phyloP scores from a whole-genome alignment of 2,113 vertebrate species.

The Peucedramus taeniatus region DNA sequence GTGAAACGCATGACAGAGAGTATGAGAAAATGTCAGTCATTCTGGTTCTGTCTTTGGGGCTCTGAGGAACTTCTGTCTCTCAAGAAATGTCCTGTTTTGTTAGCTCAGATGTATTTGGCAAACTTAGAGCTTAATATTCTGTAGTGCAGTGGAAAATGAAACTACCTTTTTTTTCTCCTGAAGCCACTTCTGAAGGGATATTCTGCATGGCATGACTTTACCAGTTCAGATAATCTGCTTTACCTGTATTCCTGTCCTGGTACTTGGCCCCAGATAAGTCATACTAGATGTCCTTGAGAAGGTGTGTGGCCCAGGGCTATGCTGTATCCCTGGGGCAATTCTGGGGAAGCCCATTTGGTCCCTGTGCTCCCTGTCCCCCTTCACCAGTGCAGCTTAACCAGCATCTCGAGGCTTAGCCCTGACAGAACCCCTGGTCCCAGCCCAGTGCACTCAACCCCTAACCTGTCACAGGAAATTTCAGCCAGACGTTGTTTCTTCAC shows the following conservation, averaged over 20 bases:
- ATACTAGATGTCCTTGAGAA: background rate
- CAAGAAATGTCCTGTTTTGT: background rate
- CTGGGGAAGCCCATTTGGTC: background rate
- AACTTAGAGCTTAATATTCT: background rate
- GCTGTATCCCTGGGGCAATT: background rate
- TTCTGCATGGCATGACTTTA: background rate
- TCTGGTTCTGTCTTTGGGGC: background rate
- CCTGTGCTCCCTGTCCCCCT: background rate
- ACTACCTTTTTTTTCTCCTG: background rate
- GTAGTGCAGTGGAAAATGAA: background rate
- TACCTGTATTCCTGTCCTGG: background rate
- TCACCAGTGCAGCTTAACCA: background rate
- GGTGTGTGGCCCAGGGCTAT: background rate
- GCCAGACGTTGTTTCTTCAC: background rate
- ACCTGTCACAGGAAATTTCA: background rate
- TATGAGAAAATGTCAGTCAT: conserved; percentile 30
- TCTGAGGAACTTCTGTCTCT: background rate
- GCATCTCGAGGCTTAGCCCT: background rate
- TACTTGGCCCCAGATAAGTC: background rate
- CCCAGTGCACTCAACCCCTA: background rate
- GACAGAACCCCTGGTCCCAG: background rate
- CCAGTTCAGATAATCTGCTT: background rate
- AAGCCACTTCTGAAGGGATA: background rate
- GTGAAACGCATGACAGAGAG: background rate
- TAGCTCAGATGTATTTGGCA: background rate